These are phyloP conservation scores for Brienomyrus brachyistius DNA, from an alignment of 2,113 vertebrate genomes.

Conservation along the genomic window DNA sequence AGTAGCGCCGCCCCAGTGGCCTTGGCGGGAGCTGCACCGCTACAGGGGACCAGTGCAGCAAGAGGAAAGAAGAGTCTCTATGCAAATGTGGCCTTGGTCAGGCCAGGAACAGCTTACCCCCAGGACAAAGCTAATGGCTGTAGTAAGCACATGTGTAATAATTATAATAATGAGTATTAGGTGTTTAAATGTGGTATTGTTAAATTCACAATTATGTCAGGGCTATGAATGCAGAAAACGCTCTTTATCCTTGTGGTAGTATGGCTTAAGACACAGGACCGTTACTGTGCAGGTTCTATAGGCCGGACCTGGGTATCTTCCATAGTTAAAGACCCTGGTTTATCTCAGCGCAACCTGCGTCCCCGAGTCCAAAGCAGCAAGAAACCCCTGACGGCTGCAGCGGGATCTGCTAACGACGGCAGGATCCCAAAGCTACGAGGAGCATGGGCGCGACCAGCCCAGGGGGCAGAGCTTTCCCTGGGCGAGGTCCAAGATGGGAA, in stretches of 20 bases:
- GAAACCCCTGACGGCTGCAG: neutral
- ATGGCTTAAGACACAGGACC: neutral
- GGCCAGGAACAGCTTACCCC: constrained; percentile 36
- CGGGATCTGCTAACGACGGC: neutral
- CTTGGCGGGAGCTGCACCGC: constrained; percentile 46
- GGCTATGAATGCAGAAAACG: neutral
- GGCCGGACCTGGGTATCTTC: neutral
- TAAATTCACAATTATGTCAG: neutral
- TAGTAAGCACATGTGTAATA: neutral
- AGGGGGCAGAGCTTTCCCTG: constrained; percentile 47
- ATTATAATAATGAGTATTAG: neutral
- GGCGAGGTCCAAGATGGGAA: constrained; percentile 42
- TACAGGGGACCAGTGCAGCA: constrained; percentile 52
- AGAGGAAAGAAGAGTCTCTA: constrained; percentile 63
- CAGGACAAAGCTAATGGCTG: constrained; percentile 46
- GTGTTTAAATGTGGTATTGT: neutral
- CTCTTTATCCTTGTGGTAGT: neutral
- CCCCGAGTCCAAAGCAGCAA: neutral
- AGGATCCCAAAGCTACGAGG: constrained; percentile 34
- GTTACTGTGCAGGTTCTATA: neutral
- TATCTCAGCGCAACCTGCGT: no score
- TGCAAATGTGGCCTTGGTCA: constrained; percentile 35
- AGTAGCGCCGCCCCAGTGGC: constrained; percentile 68
- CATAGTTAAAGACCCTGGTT: neutral
- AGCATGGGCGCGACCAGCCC: constrained; percentile 61